Evolutionary conservation across 2,113 vertebrate species (phyloP).

Genomic region (Ahaetulla prasina): DNA sequence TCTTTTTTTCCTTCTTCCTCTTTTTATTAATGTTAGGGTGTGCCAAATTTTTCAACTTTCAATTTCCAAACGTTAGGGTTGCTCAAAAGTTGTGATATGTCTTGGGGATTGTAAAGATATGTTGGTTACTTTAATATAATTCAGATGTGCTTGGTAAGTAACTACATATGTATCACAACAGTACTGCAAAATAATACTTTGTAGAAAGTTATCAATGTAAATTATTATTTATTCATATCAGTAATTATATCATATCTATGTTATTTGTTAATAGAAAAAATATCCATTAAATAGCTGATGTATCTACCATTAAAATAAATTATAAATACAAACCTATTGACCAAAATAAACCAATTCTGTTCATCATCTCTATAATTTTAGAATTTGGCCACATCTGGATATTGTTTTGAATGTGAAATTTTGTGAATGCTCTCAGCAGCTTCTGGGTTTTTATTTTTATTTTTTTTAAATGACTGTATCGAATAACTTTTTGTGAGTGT

Average conservation of each 20-base stretch:
- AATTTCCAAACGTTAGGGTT: too few species aligned
- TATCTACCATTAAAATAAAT: background rate
- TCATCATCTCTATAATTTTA: background rate
- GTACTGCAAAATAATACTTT: background rate
- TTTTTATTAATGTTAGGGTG: background rate
- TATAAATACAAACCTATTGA: background rate
- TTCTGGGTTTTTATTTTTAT: too few species aligned
- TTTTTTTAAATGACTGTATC: background rate
- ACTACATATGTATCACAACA: background rate
- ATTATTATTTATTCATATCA: background rate
- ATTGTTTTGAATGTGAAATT: too few species aligned
- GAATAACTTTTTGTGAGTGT: background rate
- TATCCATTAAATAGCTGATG: background rate
- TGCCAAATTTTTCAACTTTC: background rate
- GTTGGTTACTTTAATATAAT: too few species aligned
- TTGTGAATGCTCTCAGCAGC: too few species aligned
- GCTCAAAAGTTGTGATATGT: too few species aligned
- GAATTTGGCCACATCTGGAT: background rate
- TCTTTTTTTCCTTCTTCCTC: rapidly evolving
- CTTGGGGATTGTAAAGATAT: too few species aligned
- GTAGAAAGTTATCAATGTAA: background rate
- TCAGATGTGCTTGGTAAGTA: too few species aligned
- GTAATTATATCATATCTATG: background rate
- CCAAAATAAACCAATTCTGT: background rate
- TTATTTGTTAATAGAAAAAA: background rate